Base-by-base conservation (phyloP, 2,113 vertebrate genomes). In the Acrocephalus arundinaceus region DNA sequence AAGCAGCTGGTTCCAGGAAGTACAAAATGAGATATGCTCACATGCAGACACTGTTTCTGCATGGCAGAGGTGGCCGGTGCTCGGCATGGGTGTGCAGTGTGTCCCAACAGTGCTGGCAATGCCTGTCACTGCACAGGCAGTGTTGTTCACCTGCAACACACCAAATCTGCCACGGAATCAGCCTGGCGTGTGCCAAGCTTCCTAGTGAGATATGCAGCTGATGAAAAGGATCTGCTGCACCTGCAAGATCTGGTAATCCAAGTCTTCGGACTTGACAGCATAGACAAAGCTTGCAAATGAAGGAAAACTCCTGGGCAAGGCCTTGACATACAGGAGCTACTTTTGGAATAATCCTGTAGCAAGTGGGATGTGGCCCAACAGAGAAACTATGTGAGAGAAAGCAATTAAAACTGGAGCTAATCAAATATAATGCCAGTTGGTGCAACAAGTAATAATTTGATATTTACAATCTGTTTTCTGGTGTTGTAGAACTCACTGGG, bases 381-480 rank as follows among this genome's bases (percentile, higher is more conserved):
- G 79, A 92, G 46, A 58, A 93, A 85, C 28, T 43, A 33, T 35
- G 30, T 7, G 41, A 78, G 58, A 86, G 65, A 86, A 90, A 67
- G 59, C 86, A 80, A 67, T 93, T 95, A 96, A 96, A 93, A 71
- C 43, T 63, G 17, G 31, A 89, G 77, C 73, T 84, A 84, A 89
- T 93, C 7, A 94, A 81, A 91, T 77, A 86, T 28, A 89, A 92
- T 59, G 31, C 43, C 65, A 80, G 55, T 95, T 86, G 65, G 43
- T 86, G 49, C 39, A 93, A 77, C 59, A 93, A 90, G 76, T 77
- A 89, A 96, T 90, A 81, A 87, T 48, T 89, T 66, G 43, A 75
- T 90, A 86, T 86, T 96, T 94, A 71, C 84, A 86, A 81, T 95
- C 91, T 93, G 68, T 84, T 95, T 84, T 95, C 76, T 92, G 61